These are phyloP conservation scores for Palythoa grandis DNA, from an alignment of 92 coral and sea anemone genomes.

Conservation along the genomic window DNA sequence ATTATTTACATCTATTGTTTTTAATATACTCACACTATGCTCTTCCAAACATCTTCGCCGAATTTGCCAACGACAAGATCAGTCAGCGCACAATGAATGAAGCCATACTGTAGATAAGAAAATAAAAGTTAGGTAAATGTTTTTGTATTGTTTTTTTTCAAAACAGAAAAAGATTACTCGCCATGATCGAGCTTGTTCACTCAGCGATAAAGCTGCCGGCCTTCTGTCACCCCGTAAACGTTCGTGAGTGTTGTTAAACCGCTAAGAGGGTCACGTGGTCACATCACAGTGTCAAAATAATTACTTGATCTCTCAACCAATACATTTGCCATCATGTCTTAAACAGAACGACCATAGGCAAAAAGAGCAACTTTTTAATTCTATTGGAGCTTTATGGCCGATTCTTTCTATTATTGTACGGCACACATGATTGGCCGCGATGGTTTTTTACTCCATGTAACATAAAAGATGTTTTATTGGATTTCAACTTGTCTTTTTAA, in stretches of 20 bases:
- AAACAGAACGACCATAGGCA: neutral
- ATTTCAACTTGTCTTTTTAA: too few species aligned
- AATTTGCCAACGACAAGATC: conserved; percentile 92
- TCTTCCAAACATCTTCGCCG: conserved; percentile 93
- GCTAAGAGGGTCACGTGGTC: conserved; percentile 20
- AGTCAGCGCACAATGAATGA: conserved; percentile 94
- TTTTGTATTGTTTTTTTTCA: neutral
- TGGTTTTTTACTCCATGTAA: too few species aligned
- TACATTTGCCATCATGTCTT: neutral
- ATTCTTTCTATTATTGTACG: too few species aligned
- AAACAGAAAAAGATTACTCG: neutral
- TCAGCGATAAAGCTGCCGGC: neutral
- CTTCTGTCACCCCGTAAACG: neutral
- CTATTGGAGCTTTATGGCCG: too few species aligned
- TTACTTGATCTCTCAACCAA: conserved; percentile 9
- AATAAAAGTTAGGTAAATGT: neutral
- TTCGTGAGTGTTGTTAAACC: neutral
- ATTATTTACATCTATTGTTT: neutral
- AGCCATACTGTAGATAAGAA: conserved; percentile 81
- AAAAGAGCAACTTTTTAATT: neutral
- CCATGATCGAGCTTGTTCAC: neutral
- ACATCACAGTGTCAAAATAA: neutral
- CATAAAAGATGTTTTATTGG: too few species aligned
- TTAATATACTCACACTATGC: conserved; percentile 86
- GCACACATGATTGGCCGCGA: too few species aligned